A percentile compares a stretch with the other conserved stretches of the same genome.
phyloP scores from a whole-genome alignment of 2,888 invertebrate species.

The Pandemis corylana region DNA sequence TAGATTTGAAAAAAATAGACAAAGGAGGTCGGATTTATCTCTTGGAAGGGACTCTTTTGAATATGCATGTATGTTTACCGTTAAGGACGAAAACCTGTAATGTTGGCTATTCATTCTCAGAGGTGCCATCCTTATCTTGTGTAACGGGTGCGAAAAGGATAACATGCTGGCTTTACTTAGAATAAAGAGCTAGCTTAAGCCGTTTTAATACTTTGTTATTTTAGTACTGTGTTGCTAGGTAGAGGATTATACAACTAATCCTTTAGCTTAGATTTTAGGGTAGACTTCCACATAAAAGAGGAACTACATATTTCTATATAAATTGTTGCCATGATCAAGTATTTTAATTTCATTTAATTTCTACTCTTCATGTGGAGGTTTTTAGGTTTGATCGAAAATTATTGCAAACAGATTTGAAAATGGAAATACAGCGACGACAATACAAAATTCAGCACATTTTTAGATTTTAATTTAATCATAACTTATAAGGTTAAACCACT shows the following conservation, averaged over 20 bases:
- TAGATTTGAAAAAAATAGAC: slow-evolving; percentile 32
- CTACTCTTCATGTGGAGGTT: too few species aligned
- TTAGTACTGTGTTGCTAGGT: slow-evolving; percentile 35
- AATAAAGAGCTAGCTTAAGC: slow-evolving; percentile 10
- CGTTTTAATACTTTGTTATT: slow-evolving; percentile 35
- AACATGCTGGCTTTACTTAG: not conserved
- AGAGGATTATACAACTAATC: slow-evolving; percentile 5
- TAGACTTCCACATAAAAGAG: too few species aligned
- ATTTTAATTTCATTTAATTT: too few species aligned
- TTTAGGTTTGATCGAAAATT: not conserved
- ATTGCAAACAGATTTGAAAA: not conserved
- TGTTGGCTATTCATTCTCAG: not conserved
- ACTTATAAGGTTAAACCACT: too few species aligned
- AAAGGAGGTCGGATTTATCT: slow-evolving; percentile 30
- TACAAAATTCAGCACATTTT: not conserved
- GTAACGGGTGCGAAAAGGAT: not conserved
- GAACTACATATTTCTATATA: too few species aligned
- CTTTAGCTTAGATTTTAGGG: not conserved
- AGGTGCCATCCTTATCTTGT: not conserved
- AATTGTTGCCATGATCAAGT: too few species aligned
- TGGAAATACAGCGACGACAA: too few species aligned
- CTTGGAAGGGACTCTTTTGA: slow-evolving; percentile 24
- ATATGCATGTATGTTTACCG: slow-evolving; percentile 22
- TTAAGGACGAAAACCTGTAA: slow-evolving; percentile 17
- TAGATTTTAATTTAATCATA: too few species aligned